Evolutionary conservation across 2,797 vertebrate species (phyloP), one percentile per base, ranked within the genome.

Genomic region (Psittacula echo): DNA sequence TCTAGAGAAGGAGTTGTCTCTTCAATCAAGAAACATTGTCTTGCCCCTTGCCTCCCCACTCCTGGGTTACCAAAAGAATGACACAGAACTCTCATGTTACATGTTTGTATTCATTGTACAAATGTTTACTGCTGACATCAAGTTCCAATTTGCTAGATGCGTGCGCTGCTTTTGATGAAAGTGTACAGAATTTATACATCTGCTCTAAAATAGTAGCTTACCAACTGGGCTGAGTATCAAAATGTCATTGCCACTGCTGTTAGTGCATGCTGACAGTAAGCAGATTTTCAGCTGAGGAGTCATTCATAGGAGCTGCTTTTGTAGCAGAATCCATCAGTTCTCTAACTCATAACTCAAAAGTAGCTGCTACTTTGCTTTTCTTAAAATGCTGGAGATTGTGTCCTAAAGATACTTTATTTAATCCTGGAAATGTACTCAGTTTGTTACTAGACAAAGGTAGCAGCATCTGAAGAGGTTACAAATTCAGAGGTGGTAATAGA

Each of bases 131-230:
- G 86, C 81, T 83, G 90, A 82, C 89, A 61, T 18, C 17, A 7
- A 93, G 84, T 27, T 82, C 67, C 70, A 80, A 10, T 86, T 76
- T 82, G 77, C 83, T 61, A 5, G 30, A 21, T 64, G 51, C 41
- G 1, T 19, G 67, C 72, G 95, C 80, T 85, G 87, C 16, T 82
- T 94, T 93, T 71, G 88, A 89, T 87, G 64, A 77, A 87, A 93
- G 80, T 51, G 65, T 74, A 74, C 85, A 94, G 95, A 93, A 91
- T 93, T 90, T 77, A 53, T 87, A 53, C 41, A 91, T 86, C 89
- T 95, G 64, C 71, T 65, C 77, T 58, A 58, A 93, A 94, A 85
- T 82, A 94, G 80, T 47, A 50, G 68, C 93, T 88, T 80, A 58
- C 71, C 81, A 83, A 62, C 85, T 37, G 64, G 22, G 67, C 58